These are phyloP conservation scores for Lithosia quadra DNA, from an alignment of 2,888 invertebrate species.

Conservation along the genomic window DNA sequence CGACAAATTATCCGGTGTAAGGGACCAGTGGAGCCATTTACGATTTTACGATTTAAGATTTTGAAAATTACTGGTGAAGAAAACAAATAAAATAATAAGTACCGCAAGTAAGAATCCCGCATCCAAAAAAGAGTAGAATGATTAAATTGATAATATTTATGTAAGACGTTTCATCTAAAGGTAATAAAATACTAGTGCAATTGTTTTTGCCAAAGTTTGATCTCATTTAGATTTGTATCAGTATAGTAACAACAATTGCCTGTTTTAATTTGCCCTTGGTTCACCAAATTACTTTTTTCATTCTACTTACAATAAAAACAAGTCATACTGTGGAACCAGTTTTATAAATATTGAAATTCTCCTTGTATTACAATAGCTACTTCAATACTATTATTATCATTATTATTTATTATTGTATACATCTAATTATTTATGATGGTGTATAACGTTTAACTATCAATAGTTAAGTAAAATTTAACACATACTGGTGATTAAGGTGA, in stretches of 20 bases:
- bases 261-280: neutral
- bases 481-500: too few relatives aligned
- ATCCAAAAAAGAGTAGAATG: neutral
- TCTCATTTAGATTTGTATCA: slow-evolving; percentile 1
- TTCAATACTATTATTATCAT: too few relatives aligned
- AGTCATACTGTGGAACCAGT: neutral
- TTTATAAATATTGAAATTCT: neutral
- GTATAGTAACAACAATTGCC: neutral
- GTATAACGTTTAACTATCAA: too few relatives aligned
- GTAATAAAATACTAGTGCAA: neutral
- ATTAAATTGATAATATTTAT: too few relatives aligned
- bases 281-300: neutral
- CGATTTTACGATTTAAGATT: too few relatives aligned
- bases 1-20: too few relatives aligned
- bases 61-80: too few relatives aligned
- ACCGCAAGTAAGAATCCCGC: too few relatives aligned
- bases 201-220: neutral
- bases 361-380: neutral
- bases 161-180: neutral
- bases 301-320: neutral
- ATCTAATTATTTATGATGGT: too few relatives aligned
- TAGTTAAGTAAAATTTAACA: too few relatives aligned
- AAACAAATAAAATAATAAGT: too few relatives aligned
- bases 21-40: too few relatives aligned
- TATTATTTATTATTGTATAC: neutral